Evolutionary conservation across 1,140 invertebrate species (phyloP).

Genomic region (Pogonognathellus flavescens): DNA sequence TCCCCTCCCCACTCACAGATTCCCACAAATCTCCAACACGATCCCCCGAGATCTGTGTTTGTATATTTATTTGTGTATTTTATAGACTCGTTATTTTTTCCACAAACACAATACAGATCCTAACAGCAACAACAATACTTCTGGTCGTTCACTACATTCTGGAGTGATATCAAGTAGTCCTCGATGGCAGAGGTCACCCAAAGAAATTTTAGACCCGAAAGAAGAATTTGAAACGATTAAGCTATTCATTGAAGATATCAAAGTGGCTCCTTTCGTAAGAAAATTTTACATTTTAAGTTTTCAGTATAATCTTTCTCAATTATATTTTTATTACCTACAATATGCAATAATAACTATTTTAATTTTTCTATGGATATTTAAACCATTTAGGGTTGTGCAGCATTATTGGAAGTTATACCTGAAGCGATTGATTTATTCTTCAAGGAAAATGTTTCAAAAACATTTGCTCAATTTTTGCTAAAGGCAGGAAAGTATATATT

Average conservation of each 20-base stretch:
- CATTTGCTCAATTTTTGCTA: background rate
- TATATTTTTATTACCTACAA: no score
- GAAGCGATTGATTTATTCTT: background rate
- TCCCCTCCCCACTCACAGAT: no score
- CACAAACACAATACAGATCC: no score
- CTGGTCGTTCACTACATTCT: no score
- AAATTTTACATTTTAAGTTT: background rate
- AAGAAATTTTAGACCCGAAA: background rate
- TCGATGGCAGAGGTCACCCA: background rate
- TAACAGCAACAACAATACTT: no score
- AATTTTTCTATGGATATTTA: background rate
- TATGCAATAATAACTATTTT: no score
- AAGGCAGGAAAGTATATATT: background rate
- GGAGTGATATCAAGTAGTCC: no score
- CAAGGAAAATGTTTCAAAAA: background rate
- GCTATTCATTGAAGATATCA: background rate
- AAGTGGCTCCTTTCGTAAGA: background rate
- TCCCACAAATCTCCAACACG: no score
- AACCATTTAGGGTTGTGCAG: background rate
- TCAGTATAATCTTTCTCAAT: no score
- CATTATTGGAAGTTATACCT: background rate
- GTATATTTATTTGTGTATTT: no score
- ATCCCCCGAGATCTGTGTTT: no score
- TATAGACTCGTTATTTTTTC: no score
- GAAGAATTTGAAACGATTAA: background rate